phyloP scores from a whole-genome alignment of 2,888 invertebrate genomes.

The Escarpia spicata region DNA sequence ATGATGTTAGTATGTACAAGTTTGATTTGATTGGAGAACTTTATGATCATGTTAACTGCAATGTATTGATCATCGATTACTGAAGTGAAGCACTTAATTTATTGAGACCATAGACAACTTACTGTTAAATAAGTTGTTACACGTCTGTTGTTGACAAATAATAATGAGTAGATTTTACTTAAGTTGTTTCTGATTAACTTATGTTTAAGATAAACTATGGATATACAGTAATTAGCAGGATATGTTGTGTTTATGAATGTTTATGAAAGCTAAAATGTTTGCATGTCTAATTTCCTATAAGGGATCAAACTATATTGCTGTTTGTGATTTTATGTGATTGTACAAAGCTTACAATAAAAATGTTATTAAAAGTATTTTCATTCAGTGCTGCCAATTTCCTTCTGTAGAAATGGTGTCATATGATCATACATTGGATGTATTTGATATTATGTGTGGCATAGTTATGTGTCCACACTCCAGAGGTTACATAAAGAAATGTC shows the following conservation, averaged over 20 bases:
- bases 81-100: neutral
- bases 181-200: neutral
- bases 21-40: neutral
- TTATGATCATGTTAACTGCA: neutral
- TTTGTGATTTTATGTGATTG: neutral
- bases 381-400: neutral
- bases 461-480: no score
- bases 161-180: no score
- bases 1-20: neutral
- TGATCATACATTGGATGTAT: neutral
- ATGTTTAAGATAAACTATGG: neutral
- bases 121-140: no score
- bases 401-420: neutral
- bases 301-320: neutral
- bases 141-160: no score
- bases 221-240: neutral
- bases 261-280: neutral
- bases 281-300: neutral
- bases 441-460: no score
- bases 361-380: neutral
- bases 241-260: neutral
- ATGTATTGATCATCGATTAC: neutral
- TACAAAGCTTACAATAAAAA: neutral
- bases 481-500: neutral
- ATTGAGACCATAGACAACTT: neutral